These are phyloP conservation scores for Latrodectus elegans DNA, from an alignment of 2,888 invertebrate genomes.

Conservation along the genomic window DNA sequence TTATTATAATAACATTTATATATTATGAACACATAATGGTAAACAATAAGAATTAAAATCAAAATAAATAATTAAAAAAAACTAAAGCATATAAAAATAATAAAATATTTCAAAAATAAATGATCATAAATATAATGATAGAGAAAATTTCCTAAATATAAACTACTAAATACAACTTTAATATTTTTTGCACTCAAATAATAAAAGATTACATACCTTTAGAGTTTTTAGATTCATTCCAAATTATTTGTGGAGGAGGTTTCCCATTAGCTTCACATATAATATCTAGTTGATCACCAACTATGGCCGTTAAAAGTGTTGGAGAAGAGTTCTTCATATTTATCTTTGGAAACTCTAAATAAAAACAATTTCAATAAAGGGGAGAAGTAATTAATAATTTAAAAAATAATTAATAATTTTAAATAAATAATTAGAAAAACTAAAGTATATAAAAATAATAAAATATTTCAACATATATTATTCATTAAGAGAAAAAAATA, in stretches of 20 bases:
- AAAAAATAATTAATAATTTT: too few species aligned
- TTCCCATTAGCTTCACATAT: slow-evolving; percentile 74
- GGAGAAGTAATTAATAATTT: too few species aligned
- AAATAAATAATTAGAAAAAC: too few species aligned
- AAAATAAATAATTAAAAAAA: too few species aligned
- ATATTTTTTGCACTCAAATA: too few species aligned
- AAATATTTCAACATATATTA: too few species aligned
- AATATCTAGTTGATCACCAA: slow-evolving; percentile 73
- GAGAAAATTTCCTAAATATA: not conserved
- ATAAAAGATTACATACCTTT: slow-evolving; percentile 6
- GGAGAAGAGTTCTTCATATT: slow-evolving; percentile 11
- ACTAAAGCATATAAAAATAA: not conserved
- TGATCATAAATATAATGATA: not conserved
- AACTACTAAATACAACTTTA: too few species aligned
- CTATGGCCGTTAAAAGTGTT: slow-evolving; percentile 68
- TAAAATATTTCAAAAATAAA: not conserved
- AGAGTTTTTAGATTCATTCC: slow-evolving; percentile 56
- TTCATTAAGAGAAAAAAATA: too few species aligned
- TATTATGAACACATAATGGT: too few species aligned
- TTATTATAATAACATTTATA: too few species aligned
- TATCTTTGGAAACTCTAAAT: slow-evolving; percentile 42
- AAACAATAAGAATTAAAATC: too few species aligned
- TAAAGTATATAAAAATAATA: too few species aligned
- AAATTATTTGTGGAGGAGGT: slow-evolving; percentile 73
- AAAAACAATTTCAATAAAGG: not conserved